phyloP scores from a whole-genome alignment of 2,113 vertebrate genomes.

The Pitta sordida region DNA sequence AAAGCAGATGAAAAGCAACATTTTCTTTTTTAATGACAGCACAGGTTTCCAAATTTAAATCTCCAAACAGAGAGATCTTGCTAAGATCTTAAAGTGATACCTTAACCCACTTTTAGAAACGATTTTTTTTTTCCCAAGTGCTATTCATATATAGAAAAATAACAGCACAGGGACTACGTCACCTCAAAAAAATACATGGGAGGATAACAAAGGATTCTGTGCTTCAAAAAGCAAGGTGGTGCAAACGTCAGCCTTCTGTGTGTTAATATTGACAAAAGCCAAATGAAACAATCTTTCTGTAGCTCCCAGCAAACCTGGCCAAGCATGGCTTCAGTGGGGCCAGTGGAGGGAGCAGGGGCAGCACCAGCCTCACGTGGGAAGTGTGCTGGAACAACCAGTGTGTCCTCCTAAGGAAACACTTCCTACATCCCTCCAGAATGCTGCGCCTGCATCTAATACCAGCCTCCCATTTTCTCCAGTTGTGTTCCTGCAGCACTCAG shows the following conservation, averaged over 20 bases:
- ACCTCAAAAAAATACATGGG: neutral
- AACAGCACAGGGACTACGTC: neutral
- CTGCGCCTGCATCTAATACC: neutral
- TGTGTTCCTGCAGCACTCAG: neutral
- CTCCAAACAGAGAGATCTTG: neutral
- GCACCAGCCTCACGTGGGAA: accelerated
- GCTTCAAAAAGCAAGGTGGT: neutral
- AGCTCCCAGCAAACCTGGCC: neutral
- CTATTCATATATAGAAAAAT: neutral
- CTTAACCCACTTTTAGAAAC: conserved; percentile 18
- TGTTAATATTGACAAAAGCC: neutral
- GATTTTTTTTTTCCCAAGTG: neutral
- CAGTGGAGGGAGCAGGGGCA: neutral
- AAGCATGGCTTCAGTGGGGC: neutral
- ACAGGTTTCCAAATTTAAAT: conserved; percentile 56
- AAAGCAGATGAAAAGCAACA: conserved; percentile 48
- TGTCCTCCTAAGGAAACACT: neutral
- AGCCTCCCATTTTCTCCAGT: neutral
- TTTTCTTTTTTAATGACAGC: conserved; percentile 4
- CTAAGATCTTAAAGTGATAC: conserved; percentile 23
- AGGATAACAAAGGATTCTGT: neutral
- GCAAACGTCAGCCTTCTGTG: neutral
- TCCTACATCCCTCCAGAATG: neutral
- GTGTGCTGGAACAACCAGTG: neutral
- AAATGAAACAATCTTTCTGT: neutral